Evolutionary conservation across 2,797 vertebrate genomes (phyloP).

Genomic region (Typhlichthys subterraneus): DNA sequence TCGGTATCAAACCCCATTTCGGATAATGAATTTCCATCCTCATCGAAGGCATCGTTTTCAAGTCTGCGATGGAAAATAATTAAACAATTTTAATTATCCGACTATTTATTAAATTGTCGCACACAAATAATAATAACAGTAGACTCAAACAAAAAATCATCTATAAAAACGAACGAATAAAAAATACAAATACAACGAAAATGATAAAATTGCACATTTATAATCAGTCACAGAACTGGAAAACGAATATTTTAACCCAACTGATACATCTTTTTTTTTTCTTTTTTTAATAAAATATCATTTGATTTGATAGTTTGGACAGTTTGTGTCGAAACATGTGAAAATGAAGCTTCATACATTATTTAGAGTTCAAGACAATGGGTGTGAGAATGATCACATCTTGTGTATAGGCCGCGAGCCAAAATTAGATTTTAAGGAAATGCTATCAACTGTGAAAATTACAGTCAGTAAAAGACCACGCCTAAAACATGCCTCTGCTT

Average conservation of each 20-base stretch:
- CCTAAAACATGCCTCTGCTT: slow-evolving; percentile 57
- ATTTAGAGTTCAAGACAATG: slow-evolving; percentile 58
- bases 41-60: slow-evolving; percentile 90
- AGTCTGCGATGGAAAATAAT: slow-evolving; percentile 68
- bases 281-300: slow-evolving; percentile 1
- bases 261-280: neutral
- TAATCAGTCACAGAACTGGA: neutral
- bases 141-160: slow-evolving; percentile 1
- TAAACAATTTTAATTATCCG: slow-evolving; percentile 27
- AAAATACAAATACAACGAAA: too few relatives aligned
- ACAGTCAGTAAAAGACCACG: slow-evolving; percentile 51
- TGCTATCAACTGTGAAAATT: slow-evolving; percentile 32
- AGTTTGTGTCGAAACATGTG: slow-evolving; percentile 12
- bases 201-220: too few relatives aligned
- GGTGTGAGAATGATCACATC: slow-evolving; percentile 40
- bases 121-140: neutral
- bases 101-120: slow-evolving; percentile 11
- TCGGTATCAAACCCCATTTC: slow-evolving; percentile 88
- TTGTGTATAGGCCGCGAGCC: slow-evolving; percentile 26
- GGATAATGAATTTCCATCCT: slow-evolving; percentile 87
- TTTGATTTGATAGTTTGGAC: neutral
- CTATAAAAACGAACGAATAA: neutral
- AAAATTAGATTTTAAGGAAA: slow-evolving; percentile 8
- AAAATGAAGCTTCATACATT: slow-evolving; percentile 48
- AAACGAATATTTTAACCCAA: slow-evolving; percentile 26